phyloP scores from a whole-genome alignment of 2,797 vertebrate genomes.

The Sebastolobus alascanus region DNA sequence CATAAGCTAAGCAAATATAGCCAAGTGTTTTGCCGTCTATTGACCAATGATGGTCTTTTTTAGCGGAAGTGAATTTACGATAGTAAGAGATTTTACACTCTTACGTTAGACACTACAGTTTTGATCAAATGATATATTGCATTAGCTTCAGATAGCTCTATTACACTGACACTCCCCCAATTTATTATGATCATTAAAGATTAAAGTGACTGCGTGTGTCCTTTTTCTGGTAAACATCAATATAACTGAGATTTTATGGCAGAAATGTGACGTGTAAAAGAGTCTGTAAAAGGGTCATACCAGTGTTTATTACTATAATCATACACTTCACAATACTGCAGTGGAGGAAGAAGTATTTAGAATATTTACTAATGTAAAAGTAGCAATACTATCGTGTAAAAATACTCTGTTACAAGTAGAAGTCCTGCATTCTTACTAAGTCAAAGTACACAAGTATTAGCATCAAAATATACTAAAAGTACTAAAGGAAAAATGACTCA shows the following conservation, averaged over 20 bases:
- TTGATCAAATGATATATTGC: rapidly evolving
- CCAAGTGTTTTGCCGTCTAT: rapidly evolving
- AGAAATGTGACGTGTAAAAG: neutral
- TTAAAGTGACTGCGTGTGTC: neutral
- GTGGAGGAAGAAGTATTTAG: neutral
- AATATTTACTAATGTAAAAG: too few relatives aligned
- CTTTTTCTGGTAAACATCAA: neutral
- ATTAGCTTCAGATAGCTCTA: neutral
- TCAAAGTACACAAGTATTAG: neutral
- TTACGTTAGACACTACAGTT: too few relatives aligned
- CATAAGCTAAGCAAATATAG: neutral
- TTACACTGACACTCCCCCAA: neutral
- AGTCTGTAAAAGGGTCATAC: neutral
- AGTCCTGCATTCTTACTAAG: neutral
- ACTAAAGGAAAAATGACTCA: neutral
- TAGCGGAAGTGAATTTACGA: slow-evolving; percentile 40
- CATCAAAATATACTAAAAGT: neutral
- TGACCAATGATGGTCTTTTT: slow-evolving; percentile 23
- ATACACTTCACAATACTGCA: neutral
- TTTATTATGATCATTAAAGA: neutral
- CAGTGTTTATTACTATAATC: neutral
- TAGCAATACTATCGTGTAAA: too few relatives aligned
- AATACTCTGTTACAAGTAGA: neutral
- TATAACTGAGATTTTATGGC: neutral
- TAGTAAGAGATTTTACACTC: neutral